phyloP scores from a whole-genome alignment of 2,113 vertebrate genomes.

The Ibidorhyncha struthersii region DNA sequence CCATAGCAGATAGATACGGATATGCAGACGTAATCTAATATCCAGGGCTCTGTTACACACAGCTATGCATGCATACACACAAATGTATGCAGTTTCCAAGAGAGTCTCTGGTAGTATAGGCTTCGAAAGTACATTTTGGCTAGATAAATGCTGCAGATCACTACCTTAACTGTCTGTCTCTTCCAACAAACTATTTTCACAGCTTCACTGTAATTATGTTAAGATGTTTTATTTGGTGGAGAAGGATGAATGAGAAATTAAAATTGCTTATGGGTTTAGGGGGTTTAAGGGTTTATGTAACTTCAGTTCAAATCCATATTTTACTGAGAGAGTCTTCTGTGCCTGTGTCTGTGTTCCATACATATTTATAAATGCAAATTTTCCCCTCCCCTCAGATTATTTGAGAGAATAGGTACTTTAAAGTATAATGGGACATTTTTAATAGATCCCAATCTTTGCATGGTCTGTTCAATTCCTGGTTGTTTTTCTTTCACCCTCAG shows the following conservation, averaged over 20 bases:
- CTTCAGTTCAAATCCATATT: background rate
- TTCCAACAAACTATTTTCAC: background rate
- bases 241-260: background rate
- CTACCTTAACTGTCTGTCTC: background rate
- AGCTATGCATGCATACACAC: background rate
- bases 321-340: background rate
- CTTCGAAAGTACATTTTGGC: background rate
- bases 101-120: background rate
- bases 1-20: background rate
- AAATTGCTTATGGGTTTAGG: background rate
- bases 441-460: background rate
- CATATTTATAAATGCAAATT: background rate
- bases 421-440: background rate
- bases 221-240: background rate
- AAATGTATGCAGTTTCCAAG: slow-evolving; percentile 5
- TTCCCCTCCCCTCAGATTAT: background rate
- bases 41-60: background rate
- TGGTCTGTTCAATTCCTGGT: background rate
- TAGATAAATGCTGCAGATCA: background rate
- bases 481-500: background rate
- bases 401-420: background rate
- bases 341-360: background rate
- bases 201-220: background rate
- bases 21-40: background rate
- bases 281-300: background rate